phyloP scores from a whole-genome alignment of 2,113 vertebrate species.

The Passer montanus region DNA sequence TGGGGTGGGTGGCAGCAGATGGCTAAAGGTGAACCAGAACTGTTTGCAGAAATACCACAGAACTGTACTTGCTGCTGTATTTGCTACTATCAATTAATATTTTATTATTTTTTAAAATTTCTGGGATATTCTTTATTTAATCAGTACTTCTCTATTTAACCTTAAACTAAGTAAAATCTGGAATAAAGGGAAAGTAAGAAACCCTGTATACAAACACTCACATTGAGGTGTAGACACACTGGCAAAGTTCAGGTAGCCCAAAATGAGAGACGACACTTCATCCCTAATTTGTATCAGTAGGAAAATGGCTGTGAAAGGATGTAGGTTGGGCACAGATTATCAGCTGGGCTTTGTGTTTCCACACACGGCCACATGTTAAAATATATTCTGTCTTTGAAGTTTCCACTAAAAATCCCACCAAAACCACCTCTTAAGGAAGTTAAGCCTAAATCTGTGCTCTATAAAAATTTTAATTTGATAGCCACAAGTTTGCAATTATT shows the following conservation, averaged over 20 bases:
- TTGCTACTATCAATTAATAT: not conserved
- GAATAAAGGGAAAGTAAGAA: not conserved
- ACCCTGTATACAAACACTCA: not conserved
- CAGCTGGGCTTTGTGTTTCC: not conserved
- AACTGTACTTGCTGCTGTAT: not conserved
- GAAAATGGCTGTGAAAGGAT: not conserved
- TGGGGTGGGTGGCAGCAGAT: fast-evolving
- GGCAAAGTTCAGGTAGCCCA: not conserved
- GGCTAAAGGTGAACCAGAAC: not conserved
- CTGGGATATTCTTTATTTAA: not conserved
- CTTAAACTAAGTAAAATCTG: not conserved
- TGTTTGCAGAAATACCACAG: not conserved
- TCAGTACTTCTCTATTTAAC: not conserved
- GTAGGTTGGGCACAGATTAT: not conserved
- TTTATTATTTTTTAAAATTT: not conserved
- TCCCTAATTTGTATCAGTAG: not conserved
- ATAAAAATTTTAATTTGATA: not conserved
- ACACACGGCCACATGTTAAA: not conserved
- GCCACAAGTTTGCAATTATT: not conserved
- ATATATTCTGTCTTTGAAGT: not conserved
- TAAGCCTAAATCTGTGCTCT: not conserved
- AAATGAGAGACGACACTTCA: not conserved
- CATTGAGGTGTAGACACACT: not conserved
- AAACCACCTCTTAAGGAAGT: not conserved
- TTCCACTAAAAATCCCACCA: not conserved